phyloP scores from a whole-genome alignment of 2,797 vertebrate species.

The Rhynchotus rufescens region DNA sequence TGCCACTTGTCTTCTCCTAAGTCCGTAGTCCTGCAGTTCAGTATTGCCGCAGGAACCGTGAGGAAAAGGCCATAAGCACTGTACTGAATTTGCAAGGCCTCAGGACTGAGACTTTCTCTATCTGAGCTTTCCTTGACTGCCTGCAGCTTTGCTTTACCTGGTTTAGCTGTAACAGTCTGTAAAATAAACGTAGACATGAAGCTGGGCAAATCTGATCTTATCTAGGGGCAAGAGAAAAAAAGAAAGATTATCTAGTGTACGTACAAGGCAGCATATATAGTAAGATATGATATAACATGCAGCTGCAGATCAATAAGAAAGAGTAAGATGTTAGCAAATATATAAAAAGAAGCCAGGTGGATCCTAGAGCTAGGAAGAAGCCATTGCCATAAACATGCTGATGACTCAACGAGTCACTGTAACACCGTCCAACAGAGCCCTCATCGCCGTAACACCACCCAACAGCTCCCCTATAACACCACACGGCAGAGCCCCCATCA shows the following conservation, averaged over 20 bases:
- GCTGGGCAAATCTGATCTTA: not conserved
- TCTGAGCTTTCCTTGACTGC: not conserved
- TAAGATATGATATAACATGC: not conserved
- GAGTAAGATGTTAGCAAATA: not conserved
- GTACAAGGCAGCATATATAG: not conserved
- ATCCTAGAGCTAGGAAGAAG: not conserved
- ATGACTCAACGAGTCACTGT: no score
- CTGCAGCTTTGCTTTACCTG: not conserved
- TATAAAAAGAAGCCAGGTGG: not conserved
- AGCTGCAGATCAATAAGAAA: not conserved
- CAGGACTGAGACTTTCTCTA: not conserved
- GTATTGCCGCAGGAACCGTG: not conserved
- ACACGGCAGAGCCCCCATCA: not conserved
- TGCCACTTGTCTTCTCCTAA: constrained; percentile 1
- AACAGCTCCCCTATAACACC: not conserved
- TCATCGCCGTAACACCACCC: no score
- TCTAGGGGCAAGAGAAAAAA: not conserved
- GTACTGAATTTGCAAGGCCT: not conserved
- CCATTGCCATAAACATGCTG: not conserved
- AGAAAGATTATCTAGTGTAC: not conserved
- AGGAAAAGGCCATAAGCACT: not conserved
- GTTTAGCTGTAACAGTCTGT: not conserved
- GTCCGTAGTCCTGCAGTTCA: not conserved
- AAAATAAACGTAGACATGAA: not conserved
- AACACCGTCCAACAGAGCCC: no score